Base-by-base conservation (phyloP, 2,113 vertebrate species). In the Bubo bubo region DNA sequence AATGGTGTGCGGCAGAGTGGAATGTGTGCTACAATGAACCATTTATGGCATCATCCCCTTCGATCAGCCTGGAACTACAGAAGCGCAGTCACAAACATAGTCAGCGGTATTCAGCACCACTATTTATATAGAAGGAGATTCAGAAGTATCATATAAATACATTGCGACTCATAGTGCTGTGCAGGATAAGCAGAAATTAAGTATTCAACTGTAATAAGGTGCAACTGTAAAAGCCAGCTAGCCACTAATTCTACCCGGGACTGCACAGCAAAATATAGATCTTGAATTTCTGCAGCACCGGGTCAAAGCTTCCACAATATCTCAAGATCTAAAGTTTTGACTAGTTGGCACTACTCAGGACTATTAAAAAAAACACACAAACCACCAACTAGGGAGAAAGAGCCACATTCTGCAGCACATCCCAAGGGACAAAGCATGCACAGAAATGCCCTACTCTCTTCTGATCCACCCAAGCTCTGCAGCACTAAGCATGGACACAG, bases 41-140 rank as follows among this genome's bases (percentile, higher is more conserved):
- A 58, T 24, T 66, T 9, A 72, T 56, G 70, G 92, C 41, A 62
- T 47, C 66, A 62, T 63, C 64, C 81, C 64, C 85, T 81, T n/a
- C 2, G 22, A 37, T 47, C 41, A 81, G 66, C 56, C 85, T 75
- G 58, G 19, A 93, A 8, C 49, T 56, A 26, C 66, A 90, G 53
- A n/a, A 67, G 73, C 6, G 4, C 18, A 10, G 4, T 5, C 87
- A 93, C 80, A 68, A 47, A 75, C 32, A 35, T 3, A 73, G 37
- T 6, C 68, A 37, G 20, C 0, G 14, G 30, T 14, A 34, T 4
- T 24, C 55, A 67, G 68, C 73, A 70, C 39, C 27, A 52, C 56
- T n/a, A 0, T 14, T 58, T 12, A 27, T 1, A 37, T 1, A 74
- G 3, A 39, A 2, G 23, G 20, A 84, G 19, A 13, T 30, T 49